Evolutionary conservation across 2,888 invertebrate genomes (phyloP).

Genomic region (Ormyrus rosae): DNA sequence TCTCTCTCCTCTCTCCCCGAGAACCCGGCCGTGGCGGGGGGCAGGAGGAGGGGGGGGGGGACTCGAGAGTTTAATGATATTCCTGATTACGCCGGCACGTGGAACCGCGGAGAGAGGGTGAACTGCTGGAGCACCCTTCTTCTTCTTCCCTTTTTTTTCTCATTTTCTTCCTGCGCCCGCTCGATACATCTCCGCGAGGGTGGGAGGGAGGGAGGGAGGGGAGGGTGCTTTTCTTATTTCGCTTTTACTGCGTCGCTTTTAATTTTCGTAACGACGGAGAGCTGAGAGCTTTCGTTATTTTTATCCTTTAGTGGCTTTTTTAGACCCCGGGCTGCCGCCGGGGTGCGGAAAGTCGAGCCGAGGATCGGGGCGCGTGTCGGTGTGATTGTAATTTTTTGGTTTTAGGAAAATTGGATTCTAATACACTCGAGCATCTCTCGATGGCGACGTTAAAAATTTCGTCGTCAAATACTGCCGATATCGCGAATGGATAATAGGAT

Average conservation of each 20-base stretch:
- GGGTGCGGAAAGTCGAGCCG: no score
- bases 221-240: slow-evolving; percentile 8
- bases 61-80: slow-evolving; percentile 76
- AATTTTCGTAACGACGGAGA: slow-evolving; percentile 24
- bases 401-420: no score
- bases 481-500: no score
- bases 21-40: slow-evolving; percentile 3
- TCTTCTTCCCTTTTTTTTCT: slow-evolving; percentile 44
- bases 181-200: slow-evolving; percentile 4
- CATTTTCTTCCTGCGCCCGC: not conserved
- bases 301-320: slow-evolving; percentile 15
- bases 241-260: slow-evolving; percentile 25
- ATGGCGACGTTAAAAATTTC: no score
- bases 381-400: no score
- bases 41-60: slow-evolving; percentile 66
- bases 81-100: slow-evolving; percentile 75
- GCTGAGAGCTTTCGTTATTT: slow-evolving; percentile 5
- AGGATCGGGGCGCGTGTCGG: no score
- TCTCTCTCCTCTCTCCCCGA: not conserved
- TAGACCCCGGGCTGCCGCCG: slow-evolving; percentile 47
- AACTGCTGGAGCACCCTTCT: slow-evolving; percentile 40
- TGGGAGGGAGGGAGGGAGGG: no score
- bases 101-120: slow-evolving; percentile 55
- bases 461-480: no score
- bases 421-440: no score